Conservation (phyloP, 2,113 vertebrate species). For the Poicephalus gulielmi region DNA sequence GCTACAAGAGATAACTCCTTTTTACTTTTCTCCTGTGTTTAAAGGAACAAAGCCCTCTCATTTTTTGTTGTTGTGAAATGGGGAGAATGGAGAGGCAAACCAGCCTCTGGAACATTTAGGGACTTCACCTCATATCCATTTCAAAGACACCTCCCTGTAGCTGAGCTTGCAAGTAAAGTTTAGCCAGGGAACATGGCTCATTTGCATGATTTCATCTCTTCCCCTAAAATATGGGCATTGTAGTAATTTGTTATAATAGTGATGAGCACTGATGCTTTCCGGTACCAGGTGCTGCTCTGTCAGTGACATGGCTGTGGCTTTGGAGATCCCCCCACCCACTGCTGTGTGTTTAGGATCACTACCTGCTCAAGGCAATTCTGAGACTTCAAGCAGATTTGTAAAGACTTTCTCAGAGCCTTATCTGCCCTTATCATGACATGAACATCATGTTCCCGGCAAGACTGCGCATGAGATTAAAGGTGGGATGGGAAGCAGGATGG, state of each 20-base stretch:
- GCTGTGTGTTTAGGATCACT: background rate
- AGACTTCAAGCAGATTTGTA: background rate
- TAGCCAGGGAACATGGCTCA: background rate
- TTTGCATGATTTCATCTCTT: background rate
- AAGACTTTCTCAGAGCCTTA: background rate
- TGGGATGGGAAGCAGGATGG: background rate
- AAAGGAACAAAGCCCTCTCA: background rate
- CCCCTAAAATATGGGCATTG: background rate
- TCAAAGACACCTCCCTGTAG: background rate
- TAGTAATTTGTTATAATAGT: background rate
- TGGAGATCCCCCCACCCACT: background rate
- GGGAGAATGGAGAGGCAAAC: background rate
- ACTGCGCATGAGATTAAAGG: background rate
- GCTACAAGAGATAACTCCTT: background rate
- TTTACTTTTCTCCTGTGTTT: background rate
- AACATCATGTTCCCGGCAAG: background rate
- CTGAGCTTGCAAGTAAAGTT: background rate
- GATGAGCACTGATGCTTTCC: background rate
- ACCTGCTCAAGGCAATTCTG: background rate
- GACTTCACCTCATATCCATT: background rate
- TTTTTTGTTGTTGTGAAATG: background rate
- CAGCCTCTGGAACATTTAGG: background rate
- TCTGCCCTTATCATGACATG: background rate
- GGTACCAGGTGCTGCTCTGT: accelerated
- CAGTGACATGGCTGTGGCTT: background rate